phyloP scores from a whole-genome alignment of 2,113 vertebrate species.

The Pachycephala philippinensis region DNA sequence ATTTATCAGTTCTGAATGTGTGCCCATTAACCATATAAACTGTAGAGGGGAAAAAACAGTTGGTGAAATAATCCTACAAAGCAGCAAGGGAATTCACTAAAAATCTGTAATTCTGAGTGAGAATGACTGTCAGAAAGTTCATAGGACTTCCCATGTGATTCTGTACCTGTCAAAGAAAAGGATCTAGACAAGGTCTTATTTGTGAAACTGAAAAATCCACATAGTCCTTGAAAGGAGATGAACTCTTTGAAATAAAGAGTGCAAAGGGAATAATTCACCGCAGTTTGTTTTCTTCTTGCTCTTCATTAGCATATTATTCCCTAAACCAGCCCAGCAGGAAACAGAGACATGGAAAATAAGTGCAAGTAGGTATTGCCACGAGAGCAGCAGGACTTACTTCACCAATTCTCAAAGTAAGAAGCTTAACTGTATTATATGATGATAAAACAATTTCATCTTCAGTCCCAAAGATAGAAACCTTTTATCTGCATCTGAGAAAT shows the following conservation, averaged over 20 bases:
- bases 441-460: not conserved
- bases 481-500: not conserved
- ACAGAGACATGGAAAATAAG: not conserved
- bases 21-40: not conserved
- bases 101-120: not conserved
- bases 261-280: not conserved
- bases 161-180: not conserved
- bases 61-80: not conserved
- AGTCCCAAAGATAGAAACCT: not conserved
- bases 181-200: not conserved
- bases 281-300: not conserved
- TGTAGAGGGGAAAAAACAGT: not conserved
- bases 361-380: not conserved
- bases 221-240: not conserved
- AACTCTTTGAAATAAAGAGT: not conserved
- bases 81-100: not conserved
- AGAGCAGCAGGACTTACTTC: not conserved
- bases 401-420: not conserved
- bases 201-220: not conserved
- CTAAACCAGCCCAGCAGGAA: not conserved
- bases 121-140: not conserved
- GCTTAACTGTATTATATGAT: not conserved
- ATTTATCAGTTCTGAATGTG: not conserved
- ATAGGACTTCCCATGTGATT: rapidly evolving
- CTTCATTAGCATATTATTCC: not conserved